These are phyloP conservation scores for Fopius arisanus DNA, from an alignment of 1,140 invertebrate species.

Conservation along the genomic window DNA sequence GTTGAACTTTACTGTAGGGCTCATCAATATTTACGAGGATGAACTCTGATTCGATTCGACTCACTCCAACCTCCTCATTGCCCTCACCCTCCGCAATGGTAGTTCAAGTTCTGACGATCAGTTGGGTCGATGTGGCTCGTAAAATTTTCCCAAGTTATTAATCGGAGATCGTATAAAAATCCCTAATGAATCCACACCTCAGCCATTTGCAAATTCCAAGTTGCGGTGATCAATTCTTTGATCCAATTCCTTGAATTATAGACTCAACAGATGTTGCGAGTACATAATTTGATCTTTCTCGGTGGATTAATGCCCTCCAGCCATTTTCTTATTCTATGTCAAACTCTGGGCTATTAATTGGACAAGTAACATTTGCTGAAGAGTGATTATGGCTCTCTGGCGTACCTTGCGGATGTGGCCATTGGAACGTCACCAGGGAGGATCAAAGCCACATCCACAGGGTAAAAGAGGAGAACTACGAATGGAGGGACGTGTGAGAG, in stretches of 20 bases:
- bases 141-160: constrained; percentile 33
- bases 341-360: neutral
- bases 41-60: constrained; percentile 41
- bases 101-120: constrained; percentile 19
- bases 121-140: constrained; percentile 20
- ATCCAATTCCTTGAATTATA: neutral
- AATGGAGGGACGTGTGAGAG: constrained; percentile 24
- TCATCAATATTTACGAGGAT: constrained; percentile 44
- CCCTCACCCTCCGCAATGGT: constrained; percentile 11
- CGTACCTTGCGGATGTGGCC: constrained; percentile 45
- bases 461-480: constrained; percentile 30
- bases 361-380: constrained; percentile 16
- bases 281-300: neutral
- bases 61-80: constrained; percentile 20
- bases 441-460: constrained; percentile 39
- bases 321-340: neutral
- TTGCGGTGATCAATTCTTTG: neutral
- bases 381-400: constrained; percentile 29
- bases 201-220: neutral
- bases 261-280: neutral
- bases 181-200: neutral
- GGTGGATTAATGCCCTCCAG: neutral
- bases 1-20: constrained; percentile 42
- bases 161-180: neutral
- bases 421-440: constrained; percentile 37